Conservation (phyloP, 2,888 invertebrate species). For the Rotaria socialis region DNA sequence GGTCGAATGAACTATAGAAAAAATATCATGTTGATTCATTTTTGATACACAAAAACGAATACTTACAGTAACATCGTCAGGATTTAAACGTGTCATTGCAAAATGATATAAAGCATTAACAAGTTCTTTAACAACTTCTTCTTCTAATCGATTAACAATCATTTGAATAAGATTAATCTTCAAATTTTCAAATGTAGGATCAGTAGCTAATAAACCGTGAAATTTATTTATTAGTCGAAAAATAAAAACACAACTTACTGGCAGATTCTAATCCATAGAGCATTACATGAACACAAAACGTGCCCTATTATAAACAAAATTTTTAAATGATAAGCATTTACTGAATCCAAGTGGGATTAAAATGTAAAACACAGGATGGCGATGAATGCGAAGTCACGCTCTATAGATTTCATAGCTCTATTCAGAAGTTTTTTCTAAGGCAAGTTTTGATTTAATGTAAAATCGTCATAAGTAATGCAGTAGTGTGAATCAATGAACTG, state of each 20-base stretch:
- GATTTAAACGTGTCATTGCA: slow-evolving; percentile 10
- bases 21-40: no score
- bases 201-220: neutral
- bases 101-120: slow-evolving; percentile 25
- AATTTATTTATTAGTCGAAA: neutral
- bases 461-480: no score
- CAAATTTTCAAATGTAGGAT: neutral
- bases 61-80: slow-evolving; percentile 35
- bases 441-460: no score
- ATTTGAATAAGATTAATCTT: neutral
- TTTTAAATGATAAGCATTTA: no score
- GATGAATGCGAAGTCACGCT: no score
- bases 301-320: neutral
- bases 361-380: no score
- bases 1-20: slow-evolving; percentile 8
- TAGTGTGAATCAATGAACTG: no score
- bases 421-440: no score
- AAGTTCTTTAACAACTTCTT: neutral
- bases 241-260: neutral
- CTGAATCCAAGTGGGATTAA: no score
- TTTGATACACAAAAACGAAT: no score
- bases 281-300: neutral
- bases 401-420: no score
- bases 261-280: neutral
- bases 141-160: neutral